A percentile compares a stretch with the other conserved stretches of the same genome.
phyloP scores from a whole-genome alignment of 1,140 invertebrate species.

The Cataglyphis hispanica region DNA sequence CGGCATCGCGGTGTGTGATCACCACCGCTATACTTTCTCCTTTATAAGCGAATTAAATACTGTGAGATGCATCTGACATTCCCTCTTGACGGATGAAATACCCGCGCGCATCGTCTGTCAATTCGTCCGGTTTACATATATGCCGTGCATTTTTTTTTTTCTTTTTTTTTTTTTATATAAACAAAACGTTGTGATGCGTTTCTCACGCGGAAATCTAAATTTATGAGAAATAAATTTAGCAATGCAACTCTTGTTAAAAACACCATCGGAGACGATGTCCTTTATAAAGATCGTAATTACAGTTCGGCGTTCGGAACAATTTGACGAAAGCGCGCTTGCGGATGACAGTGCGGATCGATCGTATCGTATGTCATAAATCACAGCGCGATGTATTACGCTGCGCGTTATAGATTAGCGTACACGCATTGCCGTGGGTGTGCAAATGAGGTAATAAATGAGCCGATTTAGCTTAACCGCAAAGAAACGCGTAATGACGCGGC shows the following conservation, averaged over 20 bases:
- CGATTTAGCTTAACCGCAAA: conserved; percentile 41
- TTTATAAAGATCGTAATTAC: conserved; percentile 31
- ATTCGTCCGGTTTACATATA: conserved; percentile 30
- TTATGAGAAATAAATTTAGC: conserved; percentile 14
- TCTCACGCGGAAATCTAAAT: not conserved
- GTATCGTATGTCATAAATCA: conserved; percentile 49
- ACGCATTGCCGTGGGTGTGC: conserved; percentile 50
- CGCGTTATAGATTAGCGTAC: conserved; percentile 31
- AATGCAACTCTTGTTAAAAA: not conserved
- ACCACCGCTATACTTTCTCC: conserved; percentile 65
- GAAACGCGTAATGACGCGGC: conserved; percentile 51
- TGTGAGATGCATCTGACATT: conserved; percentile 68
- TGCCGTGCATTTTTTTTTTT: not conserved
- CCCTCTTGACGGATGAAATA: conserved; percentile 42
- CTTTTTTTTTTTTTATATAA: not conserved
- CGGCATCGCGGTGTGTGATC: conserved; percentile 61
- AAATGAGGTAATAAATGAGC: conserved; percentile 55
- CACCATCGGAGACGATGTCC: not conserved
- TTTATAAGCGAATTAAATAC: conserved; percentile 68
- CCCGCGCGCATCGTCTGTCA: conserved; percentile 32
- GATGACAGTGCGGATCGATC: conserved; percentile 50
- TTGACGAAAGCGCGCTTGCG: conserved; percentile 33
- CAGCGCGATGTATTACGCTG: conserved; percentile 23
- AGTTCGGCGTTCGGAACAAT: conserved; percentile 8
- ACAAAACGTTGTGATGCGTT: not conserved